These are phyloP conservation scores for Syritta pipiens DNA, from an alignment of 2,888 invertebrate species.

Conservation along the genomic window DNA sequence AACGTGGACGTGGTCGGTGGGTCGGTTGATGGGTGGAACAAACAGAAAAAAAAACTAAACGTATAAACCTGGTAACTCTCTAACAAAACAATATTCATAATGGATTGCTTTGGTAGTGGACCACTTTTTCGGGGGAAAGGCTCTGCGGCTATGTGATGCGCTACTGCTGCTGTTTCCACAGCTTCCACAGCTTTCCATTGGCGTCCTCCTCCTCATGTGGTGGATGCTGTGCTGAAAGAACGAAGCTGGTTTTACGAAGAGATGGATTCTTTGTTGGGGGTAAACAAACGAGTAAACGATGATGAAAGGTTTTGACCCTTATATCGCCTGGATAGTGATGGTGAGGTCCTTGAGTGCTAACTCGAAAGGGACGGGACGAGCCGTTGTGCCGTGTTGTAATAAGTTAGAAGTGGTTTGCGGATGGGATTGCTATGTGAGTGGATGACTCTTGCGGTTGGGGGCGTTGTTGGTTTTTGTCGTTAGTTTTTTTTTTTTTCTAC, in stretches of 20 bases:
- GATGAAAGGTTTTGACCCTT: slow-evolving; percentile 68
- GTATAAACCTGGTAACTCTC: slow-evolving; percentile 44
- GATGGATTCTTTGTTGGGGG: slow-evolving; percentile 66
- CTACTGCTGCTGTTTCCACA: slow-evolving; percentile 28
- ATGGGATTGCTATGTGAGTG: slow-evolving; percentile 50
- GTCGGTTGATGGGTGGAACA: slow-evolving; percentile 6
- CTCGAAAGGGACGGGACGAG: not conserved
- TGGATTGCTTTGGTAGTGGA: slow-evolving; percentile 66
- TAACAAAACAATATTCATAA: slow-evolving; percentile 69
- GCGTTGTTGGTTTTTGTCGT: not conserved
- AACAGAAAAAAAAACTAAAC: slow-evolving; percentile 2
- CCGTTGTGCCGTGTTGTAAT: slow-evolving; percentile 43
- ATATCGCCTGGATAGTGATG: slow-evolving; percentile 37
- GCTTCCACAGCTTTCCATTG: too few species aligned
- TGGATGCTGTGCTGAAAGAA: too few species aligned
- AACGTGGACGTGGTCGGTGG: too few species aligned
- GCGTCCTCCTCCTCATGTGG: too few species aligned
- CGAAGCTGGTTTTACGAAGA: slow-evolving; percentile 35
- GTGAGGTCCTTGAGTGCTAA: slow-evolving; percentile 36
- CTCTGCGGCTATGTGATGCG: not conserved
- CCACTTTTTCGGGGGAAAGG: slow-evolving; percentile 41
- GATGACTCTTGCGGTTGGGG: slow-evolving; percentile 39
- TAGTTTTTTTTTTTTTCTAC: not conserved
- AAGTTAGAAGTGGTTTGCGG: slow-evolving; percentile 57
- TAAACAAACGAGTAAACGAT: slow-evolving; percentile 68